These are phyloP conservation scores for Scomber japonicus DNA, from an alignment of 2,113 vertebrate species.

Conservation along the genomic window DNA sequence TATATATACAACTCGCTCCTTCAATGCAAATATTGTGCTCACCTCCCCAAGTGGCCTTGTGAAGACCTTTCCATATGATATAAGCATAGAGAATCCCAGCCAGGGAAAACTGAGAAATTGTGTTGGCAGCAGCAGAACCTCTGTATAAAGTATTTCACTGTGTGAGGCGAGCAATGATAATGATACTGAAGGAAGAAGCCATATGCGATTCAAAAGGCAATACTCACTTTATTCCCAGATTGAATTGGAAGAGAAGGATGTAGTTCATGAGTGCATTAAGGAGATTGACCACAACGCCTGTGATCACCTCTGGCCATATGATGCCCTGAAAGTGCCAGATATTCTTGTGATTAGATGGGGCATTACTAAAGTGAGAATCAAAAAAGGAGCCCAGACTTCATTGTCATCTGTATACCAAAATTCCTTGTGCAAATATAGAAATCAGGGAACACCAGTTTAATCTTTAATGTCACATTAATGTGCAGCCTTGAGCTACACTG, in stretches of 20 bases:
- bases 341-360: background rate
- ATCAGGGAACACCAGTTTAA: too few species aligned
- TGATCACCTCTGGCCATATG: constrained; percentile 90
- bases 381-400: background rate
- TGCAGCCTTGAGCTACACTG: background rate
- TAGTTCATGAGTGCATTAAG: constrained; percentile 91
- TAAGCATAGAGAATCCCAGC: constrained; percentile 84
- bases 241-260: constrained; percentile 85
- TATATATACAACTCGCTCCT: background rate
- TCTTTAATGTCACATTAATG: background rate
- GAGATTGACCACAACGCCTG: constrained; percentile 88
- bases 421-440: too few species aligned
- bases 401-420: background rate
- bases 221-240: constrained; percentile 92
- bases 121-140: constrained; percentile 91
- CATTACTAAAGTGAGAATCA: background rate
- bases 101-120: constrained; percentile 86
- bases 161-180: background rate
- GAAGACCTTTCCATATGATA: constrained; percentile 87
- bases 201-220: background rate
- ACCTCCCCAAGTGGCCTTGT: constrained; percentile 92
- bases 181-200: background rate
- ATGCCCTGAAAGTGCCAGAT: constrained; percentile 86
- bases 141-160: constrained; percentile 70
- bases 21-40: constrained; percentile 28